These are phyloP conservation scores for Cephus sareptanus DNA, from an alignment of 2,888 invertebrate genomes.

Conservation along the genomic window DNA sequence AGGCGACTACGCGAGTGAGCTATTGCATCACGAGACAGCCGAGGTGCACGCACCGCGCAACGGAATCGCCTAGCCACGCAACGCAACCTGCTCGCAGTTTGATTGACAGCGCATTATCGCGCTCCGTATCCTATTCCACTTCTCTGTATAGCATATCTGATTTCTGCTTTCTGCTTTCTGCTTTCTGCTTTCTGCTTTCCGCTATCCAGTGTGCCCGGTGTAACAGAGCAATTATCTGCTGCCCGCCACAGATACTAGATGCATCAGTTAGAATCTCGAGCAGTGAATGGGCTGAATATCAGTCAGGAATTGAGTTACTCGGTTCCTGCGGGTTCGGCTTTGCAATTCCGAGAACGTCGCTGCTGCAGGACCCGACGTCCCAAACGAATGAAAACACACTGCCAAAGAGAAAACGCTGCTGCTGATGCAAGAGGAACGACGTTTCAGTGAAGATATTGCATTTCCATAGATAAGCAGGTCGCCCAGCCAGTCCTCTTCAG, in stretches of 20 bases:
- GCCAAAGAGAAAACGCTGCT: too few species aligned
- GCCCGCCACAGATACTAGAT: too few species aligned
- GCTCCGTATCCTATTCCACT: slow-evolving; percentile 20
- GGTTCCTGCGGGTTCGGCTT: too few species aligned
- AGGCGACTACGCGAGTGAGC: slow-evolving; percentile 18
- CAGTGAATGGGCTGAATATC: too few species aligned
- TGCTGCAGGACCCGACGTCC: too few species aligned
- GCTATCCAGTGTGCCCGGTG: not conserved
- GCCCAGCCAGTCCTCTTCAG: not conserved
- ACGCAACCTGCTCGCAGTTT: slow-evolving; percentile 31
- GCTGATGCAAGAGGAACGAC: not conserved
- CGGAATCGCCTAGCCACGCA: slow-evolving; percentile 29
- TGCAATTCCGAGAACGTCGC: too few species aligned
- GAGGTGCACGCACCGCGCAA: slow-evolving; percentile 12
- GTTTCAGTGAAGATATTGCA: slow-evolving; percentile 17
- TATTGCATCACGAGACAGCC: slow-evolving; percentile 35
- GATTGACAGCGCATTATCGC: slow-evolving; percentile 42
- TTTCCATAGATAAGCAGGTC: slow-evolving; percentile 29
- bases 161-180: too few species aligned
- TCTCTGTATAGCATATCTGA: not conserved
- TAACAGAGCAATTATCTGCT: slow-evolving; percentile 43
- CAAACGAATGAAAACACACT: too few species aligned
- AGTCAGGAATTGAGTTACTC: too few species aligned
- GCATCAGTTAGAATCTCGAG: too few species aligned
- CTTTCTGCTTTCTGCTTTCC: too few species aligned